Evolutionary conservation across 2,113 vertebrate species (phyloP), one percentile per base, ranked within the genome.

Genomic region (Pachyramphus minor): DNA sequence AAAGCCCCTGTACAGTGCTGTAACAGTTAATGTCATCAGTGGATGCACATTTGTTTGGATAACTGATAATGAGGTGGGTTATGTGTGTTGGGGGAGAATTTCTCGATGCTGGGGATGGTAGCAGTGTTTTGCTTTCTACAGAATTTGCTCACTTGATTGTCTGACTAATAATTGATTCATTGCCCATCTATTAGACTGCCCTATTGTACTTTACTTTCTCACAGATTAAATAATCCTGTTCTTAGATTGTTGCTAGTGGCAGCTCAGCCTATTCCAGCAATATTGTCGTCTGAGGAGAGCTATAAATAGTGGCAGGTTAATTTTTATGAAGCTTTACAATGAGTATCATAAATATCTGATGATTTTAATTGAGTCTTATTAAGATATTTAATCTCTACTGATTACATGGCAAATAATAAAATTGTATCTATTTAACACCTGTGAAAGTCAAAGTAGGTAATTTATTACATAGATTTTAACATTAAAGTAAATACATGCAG

Each of bases 301-400:
- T 90, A 83, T 73, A 73, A 94, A 83, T 83, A 96, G 74, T 64
- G 75, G 50, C 67, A 95, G 37, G 31, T 58, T 80, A 82, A 90
- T 93, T 95, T 28, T 77, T 71, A 59, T 84, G 81, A 86, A 77
- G 62, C 55, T 84, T 95, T 93, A 93, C 75, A 95, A 88, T 86
- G 37, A 85, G 73, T 88, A 72, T 73, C 90, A 96, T 93, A 97
- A 97, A 96, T 95, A 96, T 72, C 52, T 95, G 64, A 94, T 81
- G 37, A 59, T 95, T 96, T 97, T 95, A 96, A 96, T 89, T 97
- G 87, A 87, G 50, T 91, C 86, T 95, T 95, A 97, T 94, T 97
- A 96, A 85, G 74, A 74, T 94, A 87, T 68, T 93, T 97, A 95
- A 96, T 97, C 85, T 96, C 52, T 90, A 59, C 77, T 93, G 77